phyloP scores from a whole-genome alignment of 2,797 vertebrate species.

The Ctenopoma kingsleyae region DNA sequence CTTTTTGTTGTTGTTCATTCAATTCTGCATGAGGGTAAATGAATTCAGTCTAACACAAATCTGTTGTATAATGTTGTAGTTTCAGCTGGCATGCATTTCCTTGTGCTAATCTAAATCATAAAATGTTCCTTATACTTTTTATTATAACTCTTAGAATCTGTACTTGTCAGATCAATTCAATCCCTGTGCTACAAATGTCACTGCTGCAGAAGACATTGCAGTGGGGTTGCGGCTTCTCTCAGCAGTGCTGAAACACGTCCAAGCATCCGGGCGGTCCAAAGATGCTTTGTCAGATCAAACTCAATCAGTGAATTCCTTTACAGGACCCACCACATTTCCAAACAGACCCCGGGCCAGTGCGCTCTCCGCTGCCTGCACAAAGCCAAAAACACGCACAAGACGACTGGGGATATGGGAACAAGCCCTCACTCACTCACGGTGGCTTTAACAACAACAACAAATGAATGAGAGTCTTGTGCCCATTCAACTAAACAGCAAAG shows the following conservation, averaged over 20 bases:
- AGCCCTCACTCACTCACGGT: conserved; percentile 27
- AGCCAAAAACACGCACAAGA: conserved; percentile 70
- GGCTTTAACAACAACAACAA: conserved; percentile 32
- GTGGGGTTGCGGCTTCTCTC: conserved; percentile 80
- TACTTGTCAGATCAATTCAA: conserved; percentile 9
- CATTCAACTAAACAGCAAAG: conserved; percentile 51
- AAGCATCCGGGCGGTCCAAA: conserved; percentile 86
- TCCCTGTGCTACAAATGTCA: conserved; percentile 56
- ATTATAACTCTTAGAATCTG: conserved; percentile 22
- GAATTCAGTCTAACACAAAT: not conserved
- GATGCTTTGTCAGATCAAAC: conserved; percentile 88
- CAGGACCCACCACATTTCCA: conserved; percentile 86
- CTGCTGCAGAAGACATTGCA: conserved; percentile 64
- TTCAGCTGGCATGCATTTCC: not conserved
- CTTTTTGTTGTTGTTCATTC: not conserved
- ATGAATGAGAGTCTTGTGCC: conserved; percentile 49
- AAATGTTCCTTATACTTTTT: not conserved
- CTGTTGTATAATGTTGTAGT: not conserved
- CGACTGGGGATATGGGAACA: conserved; percentile 44
- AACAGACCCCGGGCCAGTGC: conserved; percentile 80
- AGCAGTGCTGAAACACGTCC: conserved; percentile 84
- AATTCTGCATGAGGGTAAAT: not conserved
- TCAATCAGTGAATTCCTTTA: conserved; percentile 87
- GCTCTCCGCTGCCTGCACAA: conserved; percentile 66
- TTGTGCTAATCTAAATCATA: not conserved